A percentile compares a stretch with the other conserved stretches of the same genome.
phyloP scores from a whole-genome alignment of 2,113 vertebrate genomes.

The Tylochromis polylepis region DNA sequence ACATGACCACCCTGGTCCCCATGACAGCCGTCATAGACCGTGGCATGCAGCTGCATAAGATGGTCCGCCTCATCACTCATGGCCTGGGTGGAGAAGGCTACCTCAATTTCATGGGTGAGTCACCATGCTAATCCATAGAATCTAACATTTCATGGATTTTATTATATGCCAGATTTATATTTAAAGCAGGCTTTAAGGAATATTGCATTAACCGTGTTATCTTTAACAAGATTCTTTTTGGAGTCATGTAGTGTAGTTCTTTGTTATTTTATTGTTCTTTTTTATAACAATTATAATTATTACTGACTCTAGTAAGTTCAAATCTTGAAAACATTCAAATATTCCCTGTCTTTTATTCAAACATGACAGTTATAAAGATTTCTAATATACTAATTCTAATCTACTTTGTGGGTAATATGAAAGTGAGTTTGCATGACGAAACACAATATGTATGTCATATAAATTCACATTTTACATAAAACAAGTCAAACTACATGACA shows the following conservation, averaged over 20 bases:
- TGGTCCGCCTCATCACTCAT: conserved; percentile 96
- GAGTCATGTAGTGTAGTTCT: not conserved
- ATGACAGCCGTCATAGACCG: conserved; percentile 89
- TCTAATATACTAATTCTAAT: not conserved
- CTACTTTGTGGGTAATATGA: not conserved
- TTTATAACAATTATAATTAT: not conserved
- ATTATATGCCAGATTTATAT: not conserved
- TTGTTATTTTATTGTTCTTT: not conserved
- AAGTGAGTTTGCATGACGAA: not conserved
- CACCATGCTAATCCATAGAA: not conserved
- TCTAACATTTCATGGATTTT: not conserved
- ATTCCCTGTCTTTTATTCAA: not conserved
- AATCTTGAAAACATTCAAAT: not conserved
- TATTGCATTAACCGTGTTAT: not conserved
- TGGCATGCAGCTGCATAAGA: conserved; percentile 96
- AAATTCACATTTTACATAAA: not conserved
- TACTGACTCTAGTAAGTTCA: not conserved
- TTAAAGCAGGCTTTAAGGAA: not conserved
- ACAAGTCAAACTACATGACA: not conserved
- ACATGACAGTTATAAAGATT: not conserved
- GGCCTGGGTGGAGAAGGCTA: conserved; percentile 91
- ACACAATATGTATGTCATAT: not conserved
- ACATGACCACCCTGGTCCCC: conserved; percentile 84
- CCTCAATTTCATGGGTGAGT: conserved; percentile 98
- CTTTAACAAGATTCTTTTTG: not conserved